A percentile compares a stretch with the other conserved stretches of the same genome.
These are phyloP conservation scores for Oligia strigilis DNA, from an alignment of 2,888 invertebrate genomes.

Conservation along the genomic window DNA sequence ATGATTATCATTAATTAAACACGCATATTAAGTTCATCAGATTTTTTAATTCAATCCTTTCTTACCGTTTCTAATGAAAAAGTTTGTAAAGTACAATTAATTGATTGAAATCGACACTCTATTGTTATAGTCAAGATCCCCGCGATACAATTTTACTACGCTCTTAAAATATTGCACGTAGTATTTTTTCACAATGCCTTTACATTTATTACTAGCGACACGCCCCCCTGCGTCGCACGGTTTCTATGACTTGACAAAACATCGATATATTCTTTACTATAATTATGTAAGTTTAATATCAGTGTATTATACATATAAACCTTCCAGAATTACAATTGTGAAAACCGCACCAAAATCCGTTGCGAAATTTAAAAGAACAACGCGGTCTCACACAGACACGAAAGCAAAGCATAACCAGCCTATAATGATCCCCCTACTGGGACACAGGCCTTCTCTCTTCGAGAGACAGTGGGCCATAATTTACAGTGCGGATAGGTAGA, in stretches of 20 bases:
- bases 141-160: slow-evolving; percentile 18
- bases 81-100: background rate
- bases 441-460: no score
- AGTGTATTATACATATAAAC: background rate
- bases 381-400: background rate
- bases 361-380: background rate
- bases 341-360: background rate
- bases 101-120: slow-evolving; percentile 34
- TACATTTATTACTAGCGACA: background rate
- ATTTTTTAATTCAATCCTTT: background rate
- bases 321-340: background rate
- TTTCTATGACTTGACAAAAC: background rate
- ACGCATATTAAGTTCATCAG: background rate
- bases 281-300: background rate
- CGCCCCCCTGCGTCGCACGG: background rate
- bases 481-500: no score
- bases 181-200: slow-evolving; percentile 3
- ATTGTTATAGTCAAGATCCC: slow-evolving; percentile 27
- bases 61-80: background rate
- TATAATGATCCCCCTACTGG: no score
- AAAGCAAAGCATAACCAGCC: no score
- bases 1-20: no score
- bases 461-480: no score
- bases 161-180: slow-evolving; percentile 5
- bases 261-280: background rate